Evolutionary conservation across 2,113 vertebrate species (phyloP), one percentile per base, ranked within the genome.

Genomic region (Ammodytes dubius): DNA sequence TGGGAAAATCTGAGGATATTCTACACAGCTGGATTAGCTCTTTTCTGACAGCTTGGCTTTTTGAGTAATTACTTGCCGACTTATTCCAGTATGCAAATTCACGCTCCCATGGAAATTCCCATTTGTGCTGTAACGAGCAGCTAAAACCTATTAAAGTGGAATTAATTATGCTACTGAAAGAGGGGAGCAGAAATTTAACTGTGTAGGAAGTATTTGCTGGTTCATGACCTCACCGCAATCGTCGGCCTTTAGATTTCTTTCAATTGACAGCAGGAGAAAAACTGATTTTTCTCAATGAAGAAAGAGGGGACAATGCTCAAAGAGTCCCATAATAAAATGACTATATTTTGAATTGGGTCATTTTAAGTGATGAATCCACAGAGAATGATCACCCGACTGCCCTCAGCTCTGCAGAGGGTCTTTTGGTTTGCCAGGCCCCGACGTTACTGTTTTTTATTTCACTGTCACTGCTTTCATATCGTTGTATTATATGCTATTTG

Each of bases 81-180:
- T 85, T 85, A 86, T 87, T 91, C 78, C 74, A 71, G 2, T 60
- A 81, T 88, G 86, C 79, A 87, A 86, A 90, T 91, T 88, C 68
- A 72, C 73, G 0, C 57, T 89, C 87, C 77, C 87, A 56, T 84
- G 82, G 65, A 88, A 84, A 74, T 87, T 75, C 72, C 42, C 66
- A 81, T 87, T 88, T 87, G 86, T 88, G 76, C 82, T 82, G 66
- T 82, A 87, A 87, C 84, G 84, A 87, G 67, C 85, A 74, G 79
- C 77, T 84, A 88, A 89, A 89, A 88, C 82, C 91, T 70, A 86
- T 91, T 91, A 85, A 87, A 86, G 73, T 17, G 42, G 76, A 86
- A 88, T 91, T 83, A 86, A 87, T 88, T 70, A 88, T 53, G 39
- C 49, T 50, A 40, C 68, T 73, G 84, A 61, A 82, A 40, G 57